Evolutionary conservation across 2,113 vertebrate genomes (phyloP).

Genomic region (Daubentonia madagascariensis): DNA sequence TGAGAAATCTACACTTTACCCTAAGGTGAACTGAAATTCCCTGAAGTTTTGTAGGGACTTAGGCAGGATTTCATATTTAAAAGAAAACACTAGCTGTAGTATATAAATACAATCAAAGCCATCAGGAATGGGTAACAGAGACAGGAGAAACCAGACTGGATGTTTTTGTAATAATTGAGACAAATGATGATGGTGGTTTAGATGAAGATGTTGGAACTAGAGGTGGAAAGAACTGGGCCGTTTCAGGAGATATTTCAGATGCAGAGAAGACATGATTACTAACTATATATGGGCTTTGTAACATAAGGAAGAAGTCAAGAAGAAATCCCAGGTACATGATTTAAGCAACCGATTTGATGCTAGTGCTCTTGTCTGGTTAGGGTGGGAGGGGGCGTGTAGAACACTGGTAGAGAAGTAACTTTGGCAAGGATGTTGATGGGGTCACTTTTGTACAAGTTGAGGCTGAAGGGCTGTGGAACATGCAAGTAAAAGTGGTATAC

Average conservation of each 20-base stretch:
- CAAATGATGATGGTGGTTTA: background rate
- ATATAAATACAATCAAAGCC: background rate
- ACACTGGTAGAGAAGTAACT: background rate
- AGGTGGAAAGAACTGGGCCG: background rate
- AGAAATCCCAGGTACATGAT: background rate
- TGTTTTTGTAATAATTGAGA: background rate
- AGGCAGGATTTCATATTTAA: background rate
- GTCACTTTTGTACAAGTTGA: background rate
- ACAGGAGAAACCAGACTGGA: background rate
- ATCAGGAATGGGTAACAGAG: background rate
- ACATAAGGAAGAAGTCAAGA: background rate
- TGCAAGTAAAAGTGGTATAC: background rate
- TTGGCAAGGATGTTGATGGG: background rate
- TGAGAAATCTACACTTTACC: background rate
- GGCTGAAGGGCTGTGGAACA: background rate
- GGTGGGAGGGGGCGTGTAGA: no score
- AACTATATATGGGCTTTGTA: background rate
- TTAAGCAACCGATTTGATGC: background rate
- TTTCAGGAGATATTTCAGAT: background rate
- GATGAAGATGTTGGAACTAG: background rate
- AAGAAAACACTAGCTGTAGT: background rate
- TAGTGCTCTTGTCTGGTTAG: background rate
- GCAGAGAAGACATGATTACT: background rate
- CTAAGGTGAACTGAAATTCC: background rate
- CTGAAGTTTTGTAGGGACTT: background rate